These are phyloP conservation scores for Matsumurasca onukii DNA, from an alignment of 1,140 invertebrate species.

Conservation along the genomic window DNA sequence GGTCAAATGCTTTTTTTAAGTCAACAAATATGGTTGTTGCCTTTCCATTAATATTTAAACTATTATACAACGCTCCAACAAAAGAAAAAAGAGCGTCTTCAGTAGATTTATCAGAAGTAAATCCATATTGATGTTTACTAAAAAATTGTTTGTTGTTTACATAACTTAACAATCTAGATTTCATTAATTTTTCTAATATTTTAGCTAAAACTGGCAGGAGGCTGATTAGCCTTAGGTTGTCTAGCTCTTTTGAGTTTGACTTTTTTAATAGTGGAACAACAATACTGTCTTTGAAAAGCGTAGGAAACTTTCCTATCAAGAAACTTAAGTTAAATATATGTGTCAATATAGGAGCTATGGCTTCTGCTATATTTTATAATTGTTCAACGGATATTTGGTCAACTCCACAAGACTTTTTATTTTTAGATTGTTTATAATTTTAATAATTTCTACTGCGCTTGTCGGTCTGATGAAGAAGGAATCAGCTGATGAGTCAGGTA, in stretches of 20 bases:
- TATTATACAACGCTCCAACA: slow-evolving; percentile 17
- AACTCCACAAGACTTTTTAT: slow-evolving; percentile 15
- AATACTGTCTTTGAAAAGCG: not conserved
- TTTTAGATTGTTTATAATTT: not conserved
- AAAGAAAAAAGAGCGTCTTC: slow-evolving; percentile 6
- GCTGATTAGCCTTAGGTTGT: slow-evolving; percentile 20
- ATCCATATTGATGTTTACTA: slow-evolving; percentile 20
- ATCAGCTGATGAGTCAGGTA: not conserved
- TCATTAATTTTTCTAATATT: slow-evolving; percentile 31
- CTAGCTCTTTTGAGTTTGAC: not conserved
- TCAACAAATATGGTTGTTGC: slow-evolving; percentile 18
- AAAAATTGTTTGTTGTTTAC: slow-evolving; percentile 23
- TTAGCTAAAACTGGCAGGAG: slow-evolving; percentile 28
- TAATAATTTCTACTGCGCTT: not conserved
- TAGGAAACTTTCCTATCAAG: not conserved
- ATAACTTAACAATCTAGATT: slow-evolving; percentile 12
- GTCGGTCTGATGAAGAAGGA: slow-evolving; percentile 17
- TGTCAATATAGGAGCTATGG: not conserved
- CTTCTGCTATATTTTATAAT: not conserved
- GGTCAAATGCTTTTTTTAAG: slow-evolving; percentile 23
- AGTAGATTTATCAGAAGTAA: slow-evolving; percentile 26
- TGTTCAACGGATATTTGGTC: slow-evolving; percentile 11
- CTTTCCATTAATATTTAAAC: slow-evolving; percentile 10
- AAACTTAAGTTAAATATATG: slow-evolving; percentile 14
- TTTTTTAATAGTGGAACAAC: slow-evolving; percentile 17